A percentile compares a stretch with the other conserved stretches of the same genome.
These are phyloP conservation scores for Acropternis orthonyx DNA, from an alignment of 2,797 vertebrate genomes.

Conservation along the genomic window DNA sequence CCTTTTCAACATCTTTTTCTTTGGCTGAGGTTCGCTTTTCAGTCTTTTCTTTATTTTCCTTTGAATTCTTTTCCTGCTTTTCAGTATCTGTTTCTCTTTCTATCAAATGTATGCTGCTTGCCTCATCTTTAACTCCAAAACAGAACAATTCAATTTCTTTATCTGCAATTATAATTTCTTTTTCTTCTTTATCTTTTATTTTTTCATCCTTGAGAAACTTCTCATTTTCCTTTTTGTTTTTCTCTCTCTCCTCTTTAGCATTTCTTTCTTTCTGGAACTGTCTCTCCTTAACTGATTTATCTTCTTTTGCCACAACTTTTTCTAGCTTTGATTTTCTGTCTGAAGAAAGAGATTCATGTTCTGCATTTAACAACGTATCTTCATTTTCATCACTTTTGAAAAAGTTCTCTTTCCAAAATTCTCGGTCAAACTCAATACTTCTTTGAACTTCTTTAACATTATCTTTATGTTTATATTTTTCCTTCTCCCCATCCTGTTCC, in stretches of 20 bases:
- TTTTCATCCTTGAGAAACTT: slow-evolving; percentile 85
- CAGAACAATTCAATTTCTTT: slow-evolving; percentile 80
- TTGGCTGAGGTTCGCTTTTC: slow-evolving; percentile 86
- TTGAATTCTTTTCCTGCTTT: slow-evolving; percentile 81
- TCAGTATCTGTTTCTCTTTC: slow-evolving; percentile 84
- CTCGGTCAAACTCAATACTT: slow-evolving; percentile 95
- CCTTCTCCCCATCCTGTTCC: slow-evolving; percentile 89
- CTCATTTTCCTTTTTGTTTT: slow-evolving; percentile 86
- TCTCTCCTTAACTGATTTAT: slow-evolving; percentile 86
- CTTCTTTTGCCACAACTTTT: slow-evolving; percentile 84
- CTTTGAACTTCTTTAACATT: slow-evolving; percentile 87
- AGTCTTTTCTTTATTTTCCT: slow-evolving; percentile 83
- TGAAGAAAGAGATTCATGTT: slow-evolving; percentile 80
- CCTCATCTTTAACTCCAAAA: slow-evolving; percentile 66
- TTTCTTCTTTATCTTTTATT: slow-evolving; percentile 86
- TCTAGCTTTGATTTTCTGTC: slow-evolving; percentile 84
- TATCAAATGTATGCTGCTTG: not conserved
- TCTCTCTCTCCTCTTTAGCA: slow-evolving; percentile 88
- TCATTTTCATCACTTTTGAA: slow-evolving; percentile 98
- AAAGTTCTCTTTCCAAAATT: slow-evolving; percentile 99
- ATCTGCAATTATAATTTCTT: slow-evolving; percentile 79
- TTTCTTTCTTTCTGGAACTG: slow-evolving; percentile 85
- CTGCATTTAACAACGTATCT: slow-evolving; percentile 80
- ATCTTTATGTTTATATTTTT: slow-evolving; percentile 89
- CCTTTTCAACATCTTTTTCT: slow-evolving; percentile 90